Conservation (phyloP, 2,797 vertebrate species). For the Chlorospingus flavigularis region DNA sequence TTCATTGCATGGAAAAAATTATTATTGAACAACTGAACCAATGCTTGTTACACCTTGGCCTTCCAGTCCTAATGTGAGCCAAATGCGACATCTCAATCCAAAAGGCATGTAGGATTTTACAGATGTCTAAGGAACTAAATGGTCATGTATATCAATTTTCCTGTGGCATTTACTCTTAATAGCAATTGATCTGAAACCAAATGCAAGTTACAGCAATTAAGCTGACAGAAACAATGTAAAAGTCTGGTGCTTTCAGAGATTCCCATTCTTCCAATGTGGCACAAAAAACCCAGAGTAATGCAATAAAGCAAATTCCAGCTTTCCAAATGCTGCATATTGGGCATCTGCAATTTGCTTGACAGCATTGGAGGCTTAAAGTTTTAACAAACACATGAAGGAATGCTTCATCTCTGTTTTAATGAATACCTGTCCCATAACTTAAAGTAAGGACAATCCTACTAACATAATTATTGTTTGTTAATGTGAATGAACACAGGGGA, state of each 20-base stretch:
- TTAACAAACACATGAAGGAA: neutral
- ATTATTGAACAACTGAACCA: conserved; percentile 16
- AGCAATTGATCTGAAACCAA: conserved; percentile 54
- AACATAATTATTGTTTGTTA: neutral
- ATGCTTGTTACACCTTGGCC: neutral
- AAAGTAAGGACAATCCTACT: neutral
- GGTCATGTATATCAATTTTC: conserved; percentile 12
- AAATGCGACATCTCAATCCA: conserved; percentile 40
- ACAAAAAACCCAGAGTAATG: accelerated
- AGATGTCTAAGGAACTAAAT: conserved; percentile 38
- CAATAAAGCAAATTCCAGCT: neutral
- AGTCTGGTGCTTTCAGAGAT: neutral
- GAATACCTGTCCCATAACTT: neutral
- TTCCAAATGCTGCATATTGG: neutral
- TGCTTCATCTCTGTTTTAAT: neutral
- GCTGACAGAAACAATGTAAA: neutral
- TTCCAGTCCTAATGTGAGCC: conserved; percentile 22
- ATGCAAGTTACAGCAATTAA: conserved; percentile 29
- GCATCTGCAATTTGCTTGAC: neutral
- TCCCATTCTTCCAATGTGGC: neutral
- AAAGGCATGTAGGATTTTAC: conserved; percentile 1
- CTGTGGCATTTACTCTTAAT: conserved; percentile 18
- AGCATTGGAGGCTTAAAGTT: neutral
- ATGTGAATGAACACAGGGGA: neutral
- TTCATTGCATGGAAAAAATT: conserved; percentile 40